Evolutionary conservation across 2,797 vertebrate genomes (phyloP).

Genomic region (Pseudotriccus pelzelni): DNA sequence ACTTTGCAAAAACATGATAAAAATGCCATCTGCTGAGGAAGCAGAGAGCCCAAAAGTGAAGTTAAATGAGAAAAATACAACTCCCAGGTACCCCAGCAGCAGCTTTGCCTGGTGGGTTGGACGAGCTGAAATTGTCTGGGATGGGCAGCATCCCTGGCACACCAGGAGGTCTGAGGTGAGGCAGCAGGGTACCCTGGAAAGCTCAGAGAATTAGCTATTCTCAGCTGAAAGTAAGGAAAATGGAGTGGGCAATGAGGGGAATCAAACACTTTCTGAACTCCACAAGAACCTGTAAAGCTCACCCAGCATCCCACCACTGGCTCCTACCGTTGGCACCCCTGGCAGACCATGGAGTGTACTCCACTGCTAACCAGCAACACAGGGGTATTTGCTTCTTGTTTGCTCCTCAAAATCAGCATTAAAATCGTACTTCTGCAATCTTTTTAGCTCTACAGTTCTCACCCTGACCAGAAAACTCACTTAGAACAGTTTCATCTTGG

Average conservation of each 20-base stretch:
- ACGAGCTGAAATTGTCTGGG: not conserved
- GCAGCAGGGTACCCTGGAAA: not conserved
- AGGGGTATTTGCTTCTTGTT: not conserved
- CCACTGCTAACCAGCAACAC: not conserved
- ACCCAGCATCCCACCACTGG: not conserved
- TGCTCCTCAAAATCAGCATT: not conserved
- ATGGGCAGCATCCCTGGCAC: not conserved
- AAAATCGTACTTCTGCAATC: not conserved
- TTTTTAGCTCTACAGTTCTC: not conserved
- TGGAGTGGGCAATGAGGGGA: not conserved
- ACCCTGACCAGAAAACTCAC: not conserved
- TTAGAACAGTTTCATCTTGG: not conserved
- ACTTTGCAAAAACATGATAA: conserved; percentile 52
- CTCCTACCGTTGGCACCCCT: not conserved
- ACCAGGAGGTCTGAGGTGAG: accelerated
- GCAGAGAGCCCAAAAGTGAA: not conserved
- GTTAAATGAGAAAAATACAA: conserved; percentile 44
- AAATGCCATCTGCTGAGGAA: conserved; percentile 66
- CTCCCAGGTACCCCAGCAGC: not conserved
- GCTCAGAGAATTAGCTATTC: not conserved
- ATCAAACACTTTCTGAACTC: not conserved
- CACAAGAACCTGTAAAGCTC: not conserved
- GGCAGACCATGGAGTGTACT: not conserved
- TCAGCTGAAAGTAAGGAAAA: not conserved
- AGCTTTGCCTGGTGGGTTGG: not conserved